Evolutionary conservation across 2,888 invertebrate genomes (phyloP).

Genomic region (Apotomis turbidana): DNA sequence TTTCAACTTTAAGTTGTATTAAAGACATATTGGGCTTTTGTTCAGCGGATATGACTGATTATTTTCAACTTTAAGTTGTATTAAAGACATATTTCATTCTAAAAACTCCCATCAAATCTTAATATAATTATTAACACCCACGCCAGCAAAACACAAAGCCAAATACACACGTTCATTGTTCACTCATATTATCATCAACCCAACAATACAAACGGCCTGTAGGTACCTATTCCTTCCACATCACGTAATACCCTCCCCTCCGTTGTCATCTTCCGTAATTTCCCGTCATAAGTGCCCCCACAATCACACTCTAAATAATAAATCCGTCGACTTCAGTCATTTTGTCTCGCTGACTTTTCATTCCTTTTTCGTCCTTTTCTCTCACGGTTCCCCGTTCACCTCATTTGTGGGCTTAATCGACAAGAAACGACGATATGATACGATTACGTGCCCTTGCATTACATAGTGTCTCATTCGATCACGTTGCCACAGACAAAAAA

Average conservation of each 20-base stretch:
- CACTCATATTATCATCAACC: not conserved
- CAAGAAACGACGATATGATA: conserved; percentile 69
- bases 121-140: too few species aligned
- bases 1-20: too few species aligned
- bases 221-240: not conserved
- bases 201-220: not conserved
- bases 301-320: conserved; percentile 34
- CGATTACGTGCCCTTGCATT: conserved; percentile 56
- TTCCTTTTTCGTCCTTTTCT: conserved; percentile 56
- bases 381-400: conserved; percentile 62
- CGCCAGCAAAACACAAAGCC: too few species aligned
- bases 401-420: conserved; percentile 71
- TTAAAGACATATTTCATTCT: too few species aligned
- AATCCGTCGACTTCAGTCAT: conserved; percentile 39
- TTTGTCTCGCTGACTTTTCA: conserved; percentile 43
- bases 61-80: too few species aligned
- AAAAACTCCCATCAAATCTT: too few species aligned
- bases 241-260: not conserved
- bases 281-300: conserved; percentile 29
- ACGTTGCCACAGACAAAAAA: conserved; percentile 46
- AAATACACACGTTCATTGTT: too few species aligned
- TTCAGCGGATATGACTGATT: too few species aligned
- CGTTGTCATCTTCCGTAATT: conserved; percentile 18
- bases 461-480: conserved; percentile 34
- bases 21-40: too few species aligned